These are phyloP conservation scores for Pseudoips prasinana DNA, from an alignment of 2,888 invertebrate species.

Conservation along the genomic window DNA sequence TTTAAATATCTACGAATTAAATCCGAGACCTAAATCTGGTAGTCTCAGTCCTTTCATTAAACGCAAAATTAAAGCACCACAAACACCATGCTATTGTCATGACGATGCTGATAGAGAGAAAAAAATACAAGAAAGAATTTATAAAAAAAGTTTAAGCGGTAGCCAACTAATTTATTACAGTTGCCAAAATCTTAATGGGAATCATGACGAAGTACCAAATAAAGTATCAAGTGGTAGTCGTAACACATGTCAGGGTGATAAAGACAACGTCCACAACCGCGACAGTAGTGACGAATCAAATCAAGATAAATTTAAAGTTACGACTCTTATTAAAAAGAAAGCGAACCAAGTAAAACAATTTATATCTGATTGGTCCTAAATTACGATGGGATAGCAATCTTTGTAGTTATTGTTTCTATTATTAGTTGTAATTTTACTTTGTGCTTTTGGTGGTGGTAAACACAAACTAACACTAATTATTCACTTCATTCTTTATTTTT, in stretches of 20 bases:
- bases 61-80: slow-evolving; percentile 40
- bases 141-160: slow-evolving; percentile 8
- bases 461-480: slow-evolving; percentile 26
- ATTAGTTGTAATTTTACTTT: slow-evolving; percentile 4
- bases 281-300: background rate
- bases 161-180: slow-evolving; percentile 44
- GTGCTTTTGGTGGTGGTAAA: slow-evolving; percentile 43
- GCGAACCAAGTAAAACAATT: slow-evolving; percentile 47
- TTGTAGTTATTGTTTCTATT: slow-evolving; percentile 6
- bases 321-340: slow-evolving; percentile 45
- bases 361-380: slow-evolving; percentile 42
- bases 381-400: background rate
- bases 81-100: slow-evolving; percentile 56
- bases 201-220: slow-evolving; percentile 9
- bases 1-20: slow-evolving; percentile 48
- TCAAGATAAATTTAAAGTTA: slow-evolving; percentile 13
- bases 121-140: slow-evolving; percentile 18
- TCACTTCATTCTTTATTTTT: slow-evolving; percentile 31
- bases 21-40: slow-evolving; percentile 36
- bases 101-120: slow-evolving; percentile 30
- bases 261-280: background rate
- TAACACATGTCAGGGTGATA: background rate
- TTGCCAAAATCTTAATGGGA: slow-evolving; percentile 38
- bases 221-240: background rate
- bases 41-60: slow-evolving; percentile 50